Evolutionary conservation across 2,797 vertebrate species (phyloP), one percentile per base, ranked within the genome.

Genomic region (Xyrichtys novacula): DNA sequence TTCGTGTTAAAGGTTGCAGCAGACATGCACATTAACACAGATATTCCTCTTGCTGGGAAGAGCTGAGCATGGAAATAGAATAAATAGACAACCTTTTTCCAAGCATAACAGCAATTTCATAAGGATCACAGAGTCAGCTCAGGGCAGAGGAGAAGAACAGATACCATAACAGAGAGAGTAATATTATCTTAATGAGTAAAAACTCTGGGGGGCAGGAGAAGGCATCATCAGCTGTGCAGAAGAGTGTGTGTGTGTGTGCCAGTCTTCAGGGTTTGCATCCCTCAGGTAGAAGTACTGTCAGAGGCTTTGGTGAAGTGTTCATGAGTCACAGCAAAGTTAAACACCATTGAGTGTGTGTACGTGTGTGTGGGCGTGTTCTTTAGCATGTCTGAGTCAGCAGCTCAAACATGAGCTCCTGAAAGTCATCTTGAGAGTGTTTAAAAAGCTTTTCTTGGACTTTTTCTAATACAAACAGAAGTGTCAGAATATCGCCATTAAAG

Each of bases 131-230:
- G 65, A 70, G 34, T 70, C 55, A 52, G 57, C 23, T 53, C 36
- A 49, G 74, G 49, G 52, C 63, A 74, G 67, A 74, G 57, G 63
- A 31, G 80, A 54, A 34, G 44, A 56, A 81, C 53, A 66, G 70
- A 87, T 78, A 86, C 63, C 54, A 65, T 20, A 69, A 47, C 42
- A 70, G 44, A 79, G 44, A 79, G 29, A 62, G 88, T 74, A 88
- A 87, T 77, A 86, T 87, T 88, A 76, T 89, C 55, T 78, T 76
- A 74, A 76, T 76, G 75, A 83, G 75, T 39, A 80, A 70, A 69
- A 65, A 60, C 46, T 75, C 42, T 15, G 59, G 26, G 44, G 50
- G 40, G 50, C 53, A 42, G n/a, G 32, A 50, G 25, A 11, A 32
- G 25, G 49, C 15, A 67, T n/a, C n/a, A n/a, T n/a, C 6, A 20